Base-by-base conservation (phyloP, 2,888 invertebrate species). In the Tortricodes alternella region DNA sequence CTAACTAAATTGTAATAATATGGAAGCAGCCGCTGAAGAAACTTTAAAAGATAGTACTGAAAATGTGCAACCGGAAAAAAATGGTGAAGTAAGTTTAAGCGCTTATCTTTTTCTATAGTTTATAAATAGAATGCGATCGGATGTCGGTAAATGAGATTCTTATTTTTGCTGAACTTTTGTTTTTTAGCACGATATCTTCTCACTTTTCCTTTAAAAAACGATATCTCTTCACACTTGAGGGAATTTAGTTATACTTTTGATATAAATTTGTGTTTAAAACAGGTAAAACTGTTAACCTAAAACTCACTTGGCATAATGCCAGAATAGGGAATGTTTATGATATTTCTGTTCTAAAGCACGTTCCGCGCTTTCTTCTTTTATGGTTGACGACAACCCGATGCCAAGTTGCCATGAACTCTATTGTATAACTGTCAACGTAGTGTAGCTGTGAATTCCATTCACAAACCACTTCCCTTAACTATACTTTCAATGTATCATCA, bases 321-420 rank as follows among this genome's bases (percentile, higher is more conserved):
- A 88, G 78, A 67, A 69, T 68, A 66, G 61, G 65, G 74, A 76
- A 74, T 87, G 82, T 88, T 89, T 89, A 83, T 78, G 84, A 81
- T 89, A 89, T 89, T 88, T 89, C 74, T 76, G 84, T 86, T 81
- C 86, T 38, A 67, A 76, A 80, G 78, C 78, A 81, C 82, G 75
- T 79, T 85, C 81, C 77, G 65, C 75, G 76, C 74, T 80, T 83
- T 83, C 75, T 76, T 83, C 84, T 80, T 87, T 77, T 85, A 83
- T 72, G 82, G 84, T 72, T 68, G 73, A 83, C 61, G 73, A 76
- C 61, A 78, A 74, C 60, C 51, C 58, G 62, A 69, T 71, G 72
- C 69, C 63, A 62, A 67, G 59, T 64, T 55, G 57, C 18, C 53
- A 56, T 52, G 53, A 58, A 57, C 49, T 58, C 53, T 44, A 58